Evolutionary conservation across 2,888 invertebrate genomes (phyloP), one percentile per base, ranked within the genome.

Genomic region (Unio delphinus): DNA sequence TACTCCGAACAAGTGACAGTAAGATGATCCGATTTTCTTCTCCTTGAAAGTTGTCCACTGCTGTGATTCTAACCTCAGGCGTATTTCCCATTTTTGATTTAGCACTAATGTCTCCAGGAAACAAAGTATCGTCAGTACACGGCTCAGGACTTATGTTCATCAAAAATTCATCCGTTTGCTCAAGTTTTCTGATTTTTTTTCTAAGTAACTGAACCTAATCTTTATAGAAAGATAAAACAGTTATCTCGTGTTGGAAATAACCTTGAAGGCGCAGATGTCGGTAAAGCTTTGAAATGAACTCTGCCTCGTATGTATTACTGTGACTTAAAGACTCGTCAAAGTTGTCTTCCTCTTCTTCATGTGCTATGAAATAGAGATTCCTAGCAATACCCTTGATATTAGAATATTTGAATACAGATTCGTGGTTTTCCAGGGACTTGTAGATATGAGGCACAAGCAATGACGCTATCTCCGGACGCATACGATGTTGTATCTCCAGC

Each of bases 401-500:
- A 0, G 78, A 80, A 61, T 82, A 83, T 6, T 68, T 28, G 54
- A 62, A 60, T 1, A 87, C 87, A 55, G 80, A 79, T 8, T 70
- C 72, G 70, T 88, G 82, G 68, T 87, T 80, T 79, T 58, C 55
- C 1, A 79, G 65, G 57, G 70, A 70, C 3, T 70, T 68, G 61
- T 80, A 80, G 34, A 88, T 86, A 54, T 74, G 78, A 6, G 74
- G 72, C 8, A 93, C 92, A 69, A 89, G 78, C 23, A 88, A 68
- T 45, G 77, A 68, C 4, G 89, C 80, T 55, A 89, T 88, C 70
- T 87, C 85, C 26, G 89, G 89, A 56, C 88, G 70, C 89, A 89
- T 89, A 62, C 89, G 74, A 69, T 89, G 88, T 57, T 96, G 96
- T 0, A 92, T 92, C n/a, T 92, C 90, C 2, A 95, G 87, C 23